A percentile compares a stretch with the other conserved stretches of the same genome.
Evolutionary conservation across 2,113 vertebrate species (phyloP).

Genomic region (Plecturocebus donacophilus): DNA sequence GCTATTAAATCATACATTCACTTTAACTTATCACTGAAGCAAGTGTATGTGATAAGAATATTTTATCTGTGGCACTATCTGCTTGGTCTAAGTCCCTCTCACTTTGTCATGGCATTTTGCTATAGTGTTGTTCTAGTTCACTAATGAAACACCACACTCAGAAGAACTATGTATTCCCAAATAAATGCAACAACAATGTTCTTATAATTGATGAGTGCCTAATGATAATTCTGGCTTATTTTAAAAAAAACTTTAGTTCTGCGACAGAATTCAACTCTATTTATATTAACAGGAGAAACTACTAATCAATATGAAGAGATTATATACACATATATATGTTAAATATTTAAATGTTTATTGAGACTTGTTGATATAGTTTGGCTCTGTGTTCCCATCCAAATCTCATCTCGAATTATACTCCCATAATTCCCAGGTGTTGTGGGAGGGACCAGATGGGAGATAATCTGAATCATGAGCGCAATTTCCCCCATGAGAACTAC

Average conservation of each 20-base stretch:
- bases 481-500: too few relatives aligned
- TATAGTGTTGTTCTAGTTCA: not conserved
- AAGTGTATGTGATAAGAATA: not conserved
- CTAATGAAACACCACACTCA: slow-evolving; percentile 17
- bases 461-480: too few relatives aligned
- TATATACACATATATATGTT: not conserved
- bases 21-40: slow-evolving; percentile 16
- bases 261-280: not conserved
- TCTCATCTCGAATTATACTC: too few relatives aligned
- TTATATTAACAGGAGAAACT: not conserved
- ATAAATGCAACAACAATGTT: not conserved
- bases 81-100: not conserved
- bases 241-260: not conserved
- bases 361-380: not conserved
- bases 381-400: too few relatives aligned
- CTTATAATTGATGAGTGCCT: not conserved
- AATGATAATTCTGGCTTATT: not conserved
- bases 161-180: not conserved
- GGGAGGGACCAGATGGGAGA: too few relatives aligned
- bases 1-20: slow-evolving; percentile 49
- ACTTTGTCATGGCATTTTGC: not conserved
- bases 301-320: not conserved
- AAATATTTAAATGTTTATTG: not conserved
- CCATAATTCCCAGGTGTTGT: too few relatives aligned
- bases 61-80: not conserved